A percentile compares a stretch with the other conserved stretches of the same genome.
Conservation (phyloP, 2,113 vertebrate genomes). For the pig (Sus scrofa) region T2T-Sscrofa CM000824.6:184319501-184320000, state of each 20-base stretch:
- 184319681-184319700: background rate
- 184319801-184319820: background rate
- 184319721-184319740: background rate
- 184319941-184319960: background rate
- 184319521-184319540: background rate
- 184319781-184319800: background rate
- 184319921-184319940: slow-evolving; percentile 23
- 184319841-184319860: background rate
- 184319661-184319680: background rate
- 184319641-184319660: background rate
- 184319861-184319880: background rate
- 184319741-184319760: background rate
- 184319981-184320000: background rate
- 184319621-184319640: background rate
- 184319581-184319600: background rate
- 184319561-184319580: background rate
- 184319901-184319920: slow-evolving; percentile 21
- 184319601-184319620: background rate
- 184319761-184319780: background rate
- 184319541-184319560: background rate
- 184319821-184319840: background rate
- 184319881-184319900: background rate
- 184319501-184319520: background rate
- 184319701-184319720: background rate
- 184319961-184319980: background rate